Percentiles rank a stretch among this genome's conserved stretches.
phyloP scores from a whole-genome alignment of 2,113 vertebrate species.

The Osmerus mordax region DNA sequence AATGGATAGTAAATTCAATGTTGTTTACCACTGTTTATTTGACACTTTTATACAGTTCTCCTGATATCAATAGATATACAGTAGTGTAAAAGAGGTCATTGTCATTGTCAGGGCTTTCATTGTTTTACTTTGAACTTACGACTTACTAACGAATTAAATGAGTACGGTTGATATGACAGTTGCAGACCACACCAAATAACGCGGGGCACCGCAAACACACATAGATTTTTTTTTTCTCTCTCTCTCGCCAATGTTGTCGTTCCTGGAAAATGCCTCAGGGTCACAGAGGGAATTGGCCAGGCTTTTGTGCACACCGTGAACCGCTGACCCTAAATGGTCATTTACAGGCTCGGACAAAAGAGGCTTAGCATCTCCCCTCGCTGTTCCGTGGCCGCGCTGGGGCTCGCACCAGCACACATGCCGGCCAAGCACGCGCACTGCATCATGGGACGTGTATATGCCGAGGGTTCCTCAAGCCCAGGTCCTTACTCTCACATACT shows the following conservation, averaged over 20 bases:
- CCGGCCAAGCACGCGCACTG: conserved; percentile 3
- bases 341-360: conserved; percentile 21
- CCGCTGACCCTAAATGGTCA: conserved; percentile 31
- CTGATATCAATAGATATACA: background rate
- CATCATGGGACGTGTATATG: conserved; percentile 27
- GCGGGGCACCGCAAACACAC: background rate
- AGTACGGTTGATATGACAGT: background rate
- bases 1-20: too few relatives aligned
- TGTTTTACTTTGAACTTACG: background rate
- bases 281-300: background rate
- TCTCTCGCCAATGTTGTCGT: background rate
- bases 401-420: background rate
- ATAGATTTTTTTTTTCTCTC: background rate
- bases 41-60: background rate
- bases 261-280: conserved; percentile 2
- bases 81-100: background rate
- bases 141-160: background rate
- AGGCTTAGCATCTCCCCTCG: conserved; percentile 32
- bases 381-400: background rate
- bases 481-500: too few relatives aligned
- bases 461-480: background rate
- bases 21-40: background rate
- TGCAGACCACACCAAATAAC: background rate
- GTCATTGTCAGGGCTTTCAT: background rate
- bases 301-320: conserved; percentile 9